Percentiles rank a stretch among this genome's conserved stretches.
These are phyloP conservation scores for Polymixis flavicincta DNA, from an alignment of 2,888 invertebrate genomes.

Conservation along the genomic window DNA sequence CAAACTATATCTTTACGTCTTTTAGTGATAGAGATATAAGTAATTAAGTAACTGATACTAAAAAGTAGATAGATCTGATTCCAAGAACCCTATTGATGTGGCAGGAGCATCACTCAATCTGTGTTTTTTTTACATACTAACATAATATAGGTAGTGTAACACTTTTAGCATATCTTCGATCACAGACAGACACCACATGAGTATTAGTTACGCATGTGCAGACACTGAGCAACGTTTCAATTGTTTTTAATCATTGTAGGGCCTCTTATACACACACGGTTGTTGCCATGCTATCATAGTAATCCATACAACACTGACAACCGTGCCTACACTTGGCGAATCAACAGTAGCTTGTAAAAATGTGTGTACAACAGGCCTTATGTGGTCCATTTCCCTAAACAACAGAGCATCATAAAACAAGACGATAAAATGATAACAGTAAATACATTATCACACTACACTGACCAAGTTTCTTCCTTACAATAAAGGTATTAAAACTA, in stretches of 20 bases:
- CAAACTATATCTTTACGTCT: no score
- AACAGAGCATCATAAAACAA: background rate
- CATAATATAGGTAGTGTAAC: no score
- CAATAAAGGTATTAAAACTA: conserved; percentile 70
- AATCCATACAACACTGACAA: background rate
- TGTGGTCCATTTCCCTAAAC: background rate
- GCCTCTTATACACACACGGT: background rate
- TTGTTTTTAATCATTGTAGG: background rate
- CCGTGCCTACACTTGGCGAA: background rate
- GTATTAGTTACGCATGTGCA: no score
- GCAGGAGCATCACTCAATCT: background rate
- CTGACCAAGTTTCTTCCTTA: conserved; percentile 30
- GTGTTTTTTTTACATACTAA: background rate
- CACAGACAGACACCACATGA: no score
- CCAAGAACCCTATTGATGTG: background rate
- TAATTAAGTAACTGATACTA: background rate
- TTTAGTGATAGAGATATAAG: no score
- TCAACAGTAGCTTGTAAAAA: background rate
- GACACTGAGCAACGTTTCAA: background rate
- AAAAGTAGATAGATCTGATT: background rate
- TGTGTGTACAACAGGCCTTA: background rate
- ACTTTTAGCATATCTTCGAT: no score
- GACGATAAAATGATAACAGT: conserved; percentile 14
- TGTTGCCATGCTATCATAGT: background rate
- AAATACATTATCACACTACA: conserved; percentile 16